A percentile compares a stretch with the other conserved stretches of the same genome.
Conservation (phyloP, 2,113 vertebrate genomes). For the Nyctibius bracteatus region DNA sequence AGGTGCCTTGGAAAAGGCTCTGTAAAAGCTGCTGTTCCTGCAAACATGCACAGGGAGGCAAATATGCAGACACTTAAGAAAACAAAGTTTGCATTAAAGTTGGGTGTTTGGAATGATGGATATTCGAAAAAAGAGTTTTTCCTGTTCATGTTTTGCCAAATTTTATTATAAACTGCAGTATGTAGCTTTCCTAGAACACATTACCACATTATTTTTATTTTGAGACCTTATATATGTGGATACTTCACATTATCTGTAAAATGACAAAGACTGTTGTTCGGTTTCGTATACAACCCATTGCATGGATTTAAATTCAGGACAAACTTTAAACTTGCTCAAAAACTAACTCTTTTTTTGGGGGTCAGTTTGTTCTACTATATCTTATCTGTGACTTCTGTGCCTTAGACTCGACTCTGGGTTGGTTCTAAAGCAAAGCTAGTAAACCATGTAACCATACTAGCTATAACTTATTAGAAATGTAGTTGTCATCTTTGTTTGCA, state of each 20-base stretch:
- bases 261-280: neutral
- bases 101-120: neutral
- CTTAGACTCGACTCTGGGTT: neutral
- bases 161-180: neutral
- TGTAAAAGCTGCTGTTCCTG: neutral
- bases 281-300: neutral
- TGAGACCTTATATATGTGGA: neutral
- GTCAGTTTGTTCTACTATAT: neutral
- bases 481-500: constrained; percentile 66
- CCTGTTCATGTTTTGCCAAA: neutral
- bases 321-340: neutral
- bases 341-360: neutral
- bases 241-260: neutral
- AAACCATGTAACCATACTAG: constrained; percentile 26
- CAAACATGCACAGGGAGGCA: neutral
- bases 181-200: neutral
- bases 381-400: neutral
- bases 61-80: neutral
- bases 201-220: neutral
- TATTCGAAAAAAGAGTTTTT: neutral
- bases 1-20: neutral
- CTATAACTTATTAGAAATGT: constrained; percentile 31
- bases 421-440: constrained; percentile 34
- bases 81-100: neutral
- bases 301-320: neutral